Evolutionary conservation across 1,140 invertebrate genomes (phyloP).

Genomic region (Lepidostoma basale): DNA sequence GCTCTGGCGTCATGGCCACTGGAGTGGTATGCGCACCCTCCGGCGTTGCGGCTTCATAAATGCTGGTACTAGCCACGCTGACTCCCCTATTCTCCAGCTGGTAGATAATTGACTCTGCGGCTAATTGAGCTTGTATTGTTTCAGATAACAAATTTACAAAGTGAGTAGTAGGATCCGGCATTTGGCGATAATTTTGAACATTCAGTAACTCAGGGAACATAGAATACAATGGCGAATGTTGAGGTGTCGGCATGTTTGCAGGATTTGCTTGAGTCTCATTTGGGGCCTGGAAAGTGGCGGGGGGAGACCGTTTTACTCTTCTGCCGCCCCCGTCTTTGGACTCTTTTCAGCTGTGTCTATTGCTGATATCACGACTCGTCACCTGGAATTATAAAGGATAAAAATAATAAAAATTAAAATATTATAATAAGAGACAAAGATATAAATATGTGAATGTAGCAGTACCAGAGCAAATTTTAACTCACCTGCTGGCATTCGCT

Average conservation of each 20-base stretch:
- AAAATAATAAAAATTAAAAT: background rate
- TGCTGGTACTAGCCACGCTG: background rate
- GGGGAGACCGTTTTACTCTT: conserved; percentile 15
- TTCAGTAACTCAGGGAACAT: background rate
- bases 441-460: background rate
- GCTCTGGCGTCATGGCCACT: background rate
- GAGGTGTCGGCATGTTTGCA: background rate
- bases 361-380: conserved; percentile 36
- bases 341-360: conserved; percentile 45
- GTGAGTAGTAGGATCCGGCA: background rate
- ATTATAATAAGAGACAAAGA: background rate
- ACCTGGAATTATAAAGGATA: conserved; percentile 15
- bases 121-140: conserved; percentile 24
- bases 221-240: background rate
- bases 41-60: too few species aligned
- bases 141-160: background rate
- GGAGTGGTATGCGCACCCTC: too few species aligned
- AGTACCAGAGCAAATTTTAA: background rate
- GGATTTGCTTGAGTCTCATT: background rate
- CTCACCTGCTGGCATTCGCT: background rate
- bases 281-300: conserved; percentile 19
- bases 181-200: background rate
- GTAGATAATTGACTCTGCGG: conserved; percentile 39
- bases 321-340: conserved; percentile 41
- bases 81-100: conserved; percentile 35